phyloP scores from a whole-genome alignment of 1,140 invertebrate genomes.

The Meloidogyne chitwoodi region DNA sequence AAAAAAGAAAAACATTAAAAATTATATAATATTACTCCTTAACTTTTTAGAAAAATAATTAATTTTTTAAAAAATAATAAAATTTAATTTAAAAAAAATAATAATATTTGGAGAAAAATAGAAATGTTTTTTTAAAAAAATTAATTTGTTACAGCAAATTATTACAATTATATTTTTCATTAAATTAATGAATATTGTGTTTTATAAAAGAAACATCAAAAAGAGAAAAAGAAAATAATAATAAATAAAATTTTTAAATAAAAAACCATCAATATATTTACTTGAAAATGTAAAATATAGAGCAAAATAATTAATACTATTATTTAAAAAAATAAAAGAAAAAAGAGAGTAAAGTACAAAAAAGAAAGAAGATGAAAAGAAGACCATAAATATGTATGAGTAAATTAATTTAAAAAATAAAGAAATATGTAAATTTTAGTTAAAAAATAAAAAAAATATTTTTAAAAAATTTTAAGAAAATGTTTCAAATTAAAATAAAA shows the following conservation, averaged over 20 bases:
- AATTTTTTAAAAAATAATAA: background rate
- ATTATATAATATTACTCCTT: no score
- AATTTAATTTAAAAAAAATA: background rate
- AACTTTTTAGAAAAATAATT: no score
- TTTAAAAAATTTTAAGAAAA: background rate
- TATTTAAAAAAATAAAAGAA: background rate
- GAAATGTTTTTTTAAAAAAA: background rate
- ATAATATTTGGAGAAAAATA: background rate
- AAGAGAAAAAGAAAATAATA: background rate
- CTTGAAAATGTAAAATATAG: no score
- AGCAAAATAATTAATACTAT: no score
- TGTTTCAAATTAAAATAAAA: background rate
- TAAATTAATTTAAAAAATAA: background rate
- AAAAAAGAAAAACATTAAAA: no score
- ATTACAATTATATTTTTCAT: background rate
- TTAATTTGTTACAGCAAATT: background rate
- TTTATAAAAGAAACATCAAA: background rate
- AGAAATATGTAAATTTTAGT: background rate
- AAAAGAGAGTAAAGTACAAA: background rate
- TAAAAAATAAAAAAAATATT: background rate
- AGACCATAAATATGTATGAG: background rate
- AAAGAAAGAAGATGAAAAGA: background rate
- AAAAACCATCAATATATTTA: no score
- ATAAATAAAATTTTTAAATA: no score
- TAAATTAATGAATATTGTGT: background rate